Conservation (phyloP, 35 echinoderm and acorn worm species). For the Amphiura filiformis region DNA sequence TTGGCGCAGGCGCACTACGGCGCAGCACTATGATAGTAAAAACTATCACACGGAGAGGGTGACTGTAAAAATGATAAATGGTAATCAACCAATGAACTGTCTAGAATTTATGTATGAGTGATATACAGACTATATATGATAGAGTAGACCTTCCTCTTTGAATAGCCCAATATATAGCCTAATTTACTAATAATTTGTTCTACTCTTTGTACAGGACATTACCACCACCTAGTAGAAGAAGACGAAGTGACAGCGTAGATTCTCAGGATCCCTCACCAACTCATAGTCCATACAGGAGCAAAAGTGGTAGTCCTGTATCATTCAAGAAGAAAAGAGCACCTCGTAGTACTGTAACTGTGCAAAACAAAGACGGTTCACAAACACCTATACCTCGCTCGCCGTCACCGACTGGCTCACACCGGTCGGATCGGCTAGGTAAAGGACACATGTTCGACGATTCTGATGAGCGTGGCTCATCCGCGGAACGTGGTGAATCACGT, state of each 20-base stretch:
- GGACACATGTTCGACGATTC: constrained; percentile 37
- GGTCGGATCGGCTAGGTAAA: constrained; percentile 51
- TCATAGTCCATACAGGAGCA: constrained; percentile 48
- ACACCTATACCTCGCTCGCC: constrained; percentile 68
- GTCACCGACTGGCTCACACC: constrained; percentile 49
- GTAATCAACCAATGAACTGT: too few species aligned
- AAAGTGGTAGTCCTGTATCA: constrained; percentile 46
- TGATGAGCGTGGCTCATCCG: constrained; percentile 66
- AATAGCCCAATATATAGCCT: too few species aligned
- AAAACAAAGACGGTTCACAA: constrained; percentile 71
- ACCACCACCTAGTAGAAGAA: too few species aligned
- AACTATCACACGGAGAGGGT: too few species aligned
- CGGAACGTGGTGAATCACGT: constrained; percentile 49
- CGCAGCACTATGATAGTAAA: too few species aligned
- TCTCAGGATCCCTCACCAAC: constrained; percentile 52
- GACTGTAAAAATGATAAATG: too few species aligned
- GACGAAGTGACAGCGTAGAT: constrained; percentile 72
- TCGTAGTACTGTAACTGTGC: constrained; percentile 58
- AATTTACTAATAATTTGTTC: too few species aligned
- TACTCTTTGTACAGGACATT: too few species aligned
- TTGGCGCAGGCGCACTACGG: too few species aligned
- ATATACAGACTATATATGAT: too few species aligned
- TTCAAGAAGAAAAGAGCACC: constrained; percentile 49
- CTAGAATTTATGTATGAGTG: too few species aligned
- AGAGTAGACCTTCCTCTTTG: too few species aligned